Percentiles rank a stretch among this genome's conserved stretches.
Conservation (phyloP, 2,888 invertebrate species). For the Drosophila eohydei region DNA sequence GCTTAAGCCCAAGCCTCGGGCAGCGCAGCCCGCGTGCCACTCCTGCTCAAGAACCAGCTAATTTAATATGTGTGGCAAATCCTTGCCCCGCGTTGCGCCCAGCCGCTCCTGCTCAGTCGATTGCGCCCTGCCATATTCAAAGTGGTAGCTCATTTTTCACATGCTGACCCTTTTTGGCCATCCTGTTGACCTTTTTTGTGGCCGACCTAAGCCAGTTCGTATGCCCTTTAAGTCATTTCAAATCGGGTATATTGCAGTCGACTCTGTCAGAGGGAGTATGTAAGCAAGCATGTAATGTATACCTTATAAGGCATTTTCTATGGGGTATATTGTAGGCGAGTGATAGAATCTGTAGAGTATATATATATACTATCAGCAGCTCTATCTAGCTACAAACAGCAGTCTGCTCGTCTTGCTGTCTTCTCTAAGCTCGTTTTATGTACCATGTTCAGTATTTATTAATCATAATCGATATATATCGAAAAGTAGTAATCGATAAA, state of each 20-base stretch:
- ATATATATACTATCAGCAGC: too few relatives aligned
- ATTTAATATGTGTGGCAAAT: constrained; percentile 63
- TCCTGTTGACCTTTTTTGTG: constrained; percentile 66
- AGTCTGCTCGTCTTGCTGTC: too few relatives aligned
- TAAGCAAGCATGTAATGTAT: not conserved
- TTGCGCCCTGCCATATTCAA: constrained; percentile 51
- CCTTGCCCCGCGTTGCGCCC: not conserved
- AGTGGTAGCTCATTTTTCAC: constrained; percentile 70
- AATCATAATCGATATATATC: too few relatives aligned
- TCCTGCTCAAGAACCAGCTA: constrained; percentile 35
- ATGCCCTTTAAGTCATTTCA: not conserved
- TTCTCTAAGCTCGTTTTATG: too few relatives aligned
- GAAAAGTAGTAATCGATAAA: too few relatives aligned
- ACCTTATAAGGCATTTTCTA: not conserved
- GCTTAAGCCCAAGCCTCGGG: constrained; percentile 35
- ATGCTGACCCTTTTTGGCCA: constrained; percentile 58
- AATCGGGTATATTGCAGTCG: not conserved
- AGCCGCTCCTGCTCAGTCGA: constrained; percentile 12
- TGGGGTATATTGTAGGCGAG: not conserved
- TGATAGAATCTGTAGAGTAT: not conserved
- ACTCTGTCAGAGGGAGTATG: too few relatives aligned
- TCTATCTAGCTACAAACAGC: too few relatives aligned
- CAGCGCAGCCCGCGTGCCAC: not conserved
- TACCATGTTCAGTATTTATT: too few relatives aligned
- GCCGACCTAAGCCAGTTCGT: not conserved